A percentile compares a stretch with the other conserved stretches of the same genome.
These are phyloP conservation scores for Chouioia cunea DNA, from an alignment of 2,888 invertebrate genomes.

Conservation along the genomic window DNA sequence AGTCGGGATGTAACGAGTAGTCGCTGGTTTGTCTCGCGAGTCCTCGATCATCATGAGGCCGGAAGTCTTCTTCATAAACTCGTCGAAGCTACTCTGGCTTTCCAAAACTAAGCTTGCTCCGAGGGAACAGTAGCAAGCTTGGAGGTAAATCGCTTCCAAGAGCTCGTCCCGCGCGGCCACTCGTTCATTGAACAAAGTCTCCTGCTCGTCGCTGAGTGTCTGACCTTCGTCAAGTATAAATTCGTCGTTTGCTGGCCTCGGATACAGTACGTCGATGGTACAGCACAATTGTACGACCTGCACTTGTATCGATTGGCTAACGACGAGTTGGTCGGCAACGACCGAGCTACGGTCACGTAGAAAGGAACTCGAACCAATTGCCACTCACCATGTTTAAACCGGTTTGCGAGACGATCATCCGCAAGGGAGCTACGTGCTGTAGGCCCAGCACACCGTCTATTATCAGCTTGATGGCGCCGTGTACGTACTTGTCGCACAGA, in stretches of 20 bases:
- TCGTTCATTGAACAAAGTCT: slow-evolving; percentile 71
- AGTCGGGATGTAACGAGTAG: slow-evolving; percentile 80
- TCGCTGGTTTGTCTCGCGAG: slow-evolving; percentile 74
- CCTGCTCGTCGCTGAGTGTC: slow-evolving; percentile 43
- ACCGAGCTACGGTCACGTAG: neutral
- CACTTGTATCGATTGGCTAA: no score
- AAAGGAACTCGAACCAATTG: neutral
- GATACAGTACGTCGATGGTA: slow-evolving; percentile 82
- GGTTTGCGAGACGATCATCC: slow-evolving; percentile 87
- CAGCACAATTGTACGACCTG: slow-evolving; percentile 85
- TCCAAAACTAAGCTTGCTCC: slow-evolving; percentile 83
- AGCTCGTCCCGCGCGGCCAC: slow-evolving; percentile 51
- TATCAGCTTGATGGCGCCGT: slow-evolving; percentile 79
- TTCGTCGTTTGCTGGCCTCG: slow-evolving; percentile 56
- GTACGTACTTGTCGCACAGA: slow-evolving; percentile 83
- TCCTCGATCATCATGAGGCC: slow-evolving; percentile 81
- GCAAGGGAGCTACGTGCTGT: slow-evolving; percentile 80
- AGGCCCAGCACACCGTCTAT: slow-evolving; percentile 81
- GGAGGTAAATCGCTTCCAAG: slow-evolving; percentile 67
- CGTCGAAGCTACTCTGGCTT: slow-evolving; percentile 81
- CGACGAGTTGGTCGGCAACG: no score
- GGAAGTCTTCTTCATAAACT: slow-evolving; percentile 81
- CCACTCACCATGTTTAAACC: slow-evolving; percentile 82
- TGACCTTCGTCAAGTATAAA: slow-evolving; percentile 3
- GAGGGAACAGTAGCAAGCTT: slow-evolving; percentile 86